phyloP scores from a whole-genome alignment of 2,888 invertebrate genomes.

The Eristalis pertinax region DNA sequence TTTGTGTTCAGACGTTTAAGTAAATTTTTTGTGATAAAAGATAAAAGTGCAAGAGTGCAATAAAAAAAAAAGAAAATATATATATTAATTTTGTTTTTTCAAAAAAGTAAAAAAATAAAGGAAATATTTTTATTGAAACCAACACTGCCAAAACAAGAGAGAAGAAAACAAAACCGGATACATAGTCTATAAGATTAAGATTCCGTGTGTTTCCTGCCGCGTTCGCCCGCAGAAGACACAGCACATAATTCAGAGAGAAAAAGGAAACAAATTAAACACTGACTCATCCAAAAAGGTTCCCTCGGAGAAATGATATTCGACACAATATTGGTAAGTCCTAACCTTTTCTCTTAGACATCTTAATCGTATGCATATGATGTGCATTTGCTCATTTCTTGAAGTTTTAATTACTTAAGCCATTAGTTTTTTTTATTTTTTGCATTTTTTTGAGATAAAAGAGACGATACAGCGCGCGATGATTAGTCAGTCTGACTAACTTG shows the following conservation, averaged over 20 bases:
- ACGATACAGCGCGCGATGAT: neutral
- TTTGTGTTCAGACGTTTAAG: slow-evolving; percentile 71
- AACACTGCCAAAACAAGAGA: slow-evolving; percentile 55
- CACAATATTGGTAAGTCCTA: slow-evolving; percentile 59
- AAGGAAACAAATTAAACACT: slow-evolving; percentile 39
- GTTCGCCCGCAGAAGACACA: neutral
- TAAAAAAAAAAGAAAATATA: slow-evolving; percentile 13
- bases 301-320: slow-evolving; percentile 71
- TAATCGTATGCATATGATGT: neutral
- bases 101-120: neutral
- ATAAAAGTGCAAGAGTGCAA: slow-evolving; percentile 39
- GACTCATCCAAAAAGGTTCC: slow-evolving; percentile 59
- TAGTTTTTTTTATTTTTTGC: neutral
- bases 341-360: neutral
- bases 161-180: slow-evolving; percentile 29
- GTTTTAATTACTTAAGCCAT: neutral
- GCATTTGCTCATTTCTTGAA: neutral
- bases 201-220: slow-evolving; percentile 29
- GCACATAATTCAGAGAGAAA: neutral
- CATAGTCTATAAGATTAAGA: slow-evolving; percentile 7
- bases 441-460: neutral
- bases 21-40: slow-evolving; percentile 50
- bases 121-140: slow-evolving; percentile 17
- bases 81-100: slow-evolving; percentile 5
- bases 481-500: slow-evolving; percentile 36